phyloP scores from a whole-genome alignment of 2,888 invertebrate genomes.

The Eulithis testata region DNA sequence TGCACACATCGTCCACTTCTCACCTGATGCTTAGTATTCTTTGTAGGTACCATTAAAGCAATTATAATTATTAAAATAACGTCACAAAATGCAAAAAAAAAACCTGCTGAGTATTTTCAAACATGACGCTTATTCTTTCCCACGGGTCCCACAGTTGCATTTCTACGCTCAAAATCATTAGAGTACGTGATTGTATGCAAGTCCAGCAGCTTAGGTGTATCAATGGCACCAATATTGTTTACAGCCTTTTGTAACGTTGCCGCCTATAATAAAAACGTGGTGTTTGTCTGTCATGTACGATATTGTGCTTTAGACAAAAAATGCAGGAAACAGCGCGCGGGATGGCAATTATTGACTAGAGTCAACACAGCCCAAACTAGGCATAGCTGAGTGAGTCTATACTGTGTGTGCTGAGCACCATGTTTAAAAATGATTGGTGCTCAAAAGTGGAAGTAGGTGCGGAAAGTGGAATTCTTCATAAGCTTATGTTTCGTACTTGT shows the following conservation, averaged over 20 bases:
- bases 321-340: conserved; percentile 11
- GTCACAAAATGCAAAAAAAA: conserved; percentile 16
- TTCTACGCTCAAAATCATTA: conserved; percentile 69
- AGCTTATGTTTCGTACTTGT: no score
- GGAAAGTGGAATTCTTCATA: no score
- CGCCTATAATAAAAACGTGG: conserved; percentile 60
- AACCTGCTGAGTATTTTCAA: conserved; percentile 39
- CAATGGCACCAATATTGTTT: conserved; percentile 60
- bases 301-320: conserved; percentile 66
- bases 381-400: no score
- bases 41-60: no score
- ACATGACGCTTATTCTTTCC: conserved; percentile 60
- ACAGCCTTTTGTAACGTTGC: conserved; percentile 75
- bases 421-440: no score
- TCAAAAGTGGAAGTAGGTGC: no score
- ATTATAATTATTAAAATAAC: not conserved
- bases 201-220: conserved; percentile 71
- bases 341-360: not conserved
- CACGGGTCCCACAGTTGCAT: conserved; percentile 74
- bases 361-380: no score
- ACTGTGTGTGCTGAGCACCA: no score
- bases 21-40: no score
- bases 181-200: conserved; percentile 75
- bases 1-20: no score
- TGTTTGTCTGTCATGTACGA: conserved; percentile 61